phyloP scores from a whole-genome alignment of 2,888 invertebrate species.

The Hyposoter didymator region DNA sequence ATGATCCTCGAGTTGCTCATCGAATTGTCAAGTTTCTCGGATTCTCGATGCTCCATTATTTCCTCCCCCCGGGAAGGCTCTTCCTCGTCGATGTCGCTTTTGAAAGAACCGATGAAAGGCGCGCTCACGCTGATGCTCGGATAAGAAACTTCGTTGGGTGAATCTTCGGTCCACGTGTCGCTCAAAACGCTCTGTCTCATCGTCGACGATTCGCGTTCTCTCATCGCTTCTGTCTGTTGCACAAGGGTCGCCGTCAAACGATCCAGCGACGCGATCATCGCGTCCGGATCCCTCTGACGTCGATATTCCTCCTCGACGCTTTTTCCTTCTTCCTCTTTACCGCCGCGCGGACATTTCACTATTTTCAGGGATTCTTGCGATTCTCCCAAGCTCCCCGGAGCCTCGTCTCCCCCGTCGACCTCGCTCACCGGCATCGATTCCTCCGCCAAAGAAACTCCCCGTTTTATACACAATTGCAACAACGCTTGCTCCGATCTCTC shows the following conservation, averaged over 20 bases:
- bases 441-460: constrained; percentile 60
- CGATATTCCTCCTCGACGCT: constrained; percentile 81
- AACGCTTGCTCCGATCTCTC: constrained; percentile 80
- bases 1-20: constrained; percentile 90
- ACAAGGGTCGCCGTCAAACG: constrained; percentile 88
- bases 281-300: constrained; percentile 87
- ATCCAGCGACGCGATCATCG: constrained; percentile 89
- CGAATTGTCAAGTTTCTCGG: constrained; percentile 81
- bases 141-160: constrained; percentile 92
- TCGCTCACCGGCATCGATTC: constrained; percentile 48
- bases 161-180: constrained; percentile 93
- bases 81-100: constrained; percentile 85
- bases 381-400: neutral
- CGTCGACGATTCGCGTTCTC: constrained; percentile 82
- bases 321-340: constrained; percentile 38
- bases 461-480: constrained; percentile 76
- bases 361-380: constrained; percentile 11
- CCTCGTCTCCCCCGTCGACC: too few relatives aligned
- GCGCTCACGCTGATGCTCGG: constrained; percentile 92
- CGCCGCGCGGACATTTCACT: neutral
- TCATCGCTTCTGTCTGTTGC: constrained; percentile 87
- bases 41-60: constrained; percentile 67
- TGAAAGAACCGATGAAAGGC: constrained; percentile 89
- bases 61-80: constrained; percentile 56
- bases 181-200: constrained; percentile 84